Percentiles rank a stretch among this genome's conserved stretches.
Evolutionary conservation across 2,888 invertebrate species (phyloP).

Genomic region (Ashinkailepas kermadecensis): DNA sequence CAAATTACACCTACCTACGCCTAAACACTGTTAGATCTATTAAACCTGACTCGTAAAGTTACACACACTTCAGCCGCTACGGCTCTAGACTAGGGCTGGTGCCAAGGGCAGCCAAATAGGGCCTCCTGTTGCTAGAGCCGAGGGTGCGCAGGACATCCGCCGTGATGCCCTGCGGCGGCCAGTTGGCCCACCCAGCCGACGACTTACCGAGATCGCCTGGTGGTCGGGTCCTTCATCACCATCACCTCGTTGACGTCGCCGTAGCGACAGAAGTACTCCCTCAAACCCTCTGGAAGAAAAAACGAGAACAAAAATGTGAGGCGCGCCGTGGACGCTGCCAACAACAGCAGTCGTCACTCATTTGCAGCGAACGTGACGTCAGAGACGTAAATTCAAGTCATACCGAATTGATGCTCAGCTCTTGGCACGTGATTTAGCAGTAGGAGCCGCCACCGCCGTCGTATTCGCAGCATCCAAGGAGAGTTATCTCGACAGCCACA

Average conservation of each 20-base stretch:
- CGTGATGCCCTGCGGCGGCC: too few species aligned
- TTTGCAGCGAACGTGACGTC: neutral
- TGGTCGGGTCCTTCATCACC: constrained; percentile 54
- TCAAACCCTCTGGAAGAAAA: constrained; percentile 46
- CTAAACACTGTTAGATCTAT: too few species aligned
- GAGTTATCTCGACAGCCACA: neutral
- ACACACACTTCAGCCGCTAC: too few species aligned
- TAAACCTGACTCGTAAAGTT: too few species aligned
- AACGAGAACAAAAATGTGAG: neutral
- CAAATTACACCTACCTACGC: too few species aligned
- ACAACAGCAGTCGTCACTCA: neutral
- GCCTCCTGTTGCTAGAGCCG: too few species aligned
- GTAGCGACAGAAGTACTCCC: constrained; percentile 51
- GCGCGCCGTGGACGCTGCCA: neutral
- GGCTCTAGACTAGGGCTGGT: too few species aligned
- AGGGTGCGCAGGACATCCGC: too few species aligned
- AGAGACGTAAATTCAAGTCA: neutral
- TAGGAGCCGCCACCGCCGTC: neutral
- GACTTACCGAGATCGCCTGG: constrained; percentile 47
- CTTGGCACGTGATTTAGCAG: constrained; percentile 11
- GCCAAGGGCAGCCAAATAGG: too few species aligned
- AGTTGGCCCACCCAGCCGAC: too few species aligned
- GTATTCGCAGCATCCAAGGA: neutral
- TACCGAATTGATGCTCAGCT: constrained; percentile 1
- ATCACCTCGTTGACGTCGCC: constrained; percentile 53